Conservation (phyloP, 2,888 invertebrate genomes). For the Sclerodermus sp. region DNA sequence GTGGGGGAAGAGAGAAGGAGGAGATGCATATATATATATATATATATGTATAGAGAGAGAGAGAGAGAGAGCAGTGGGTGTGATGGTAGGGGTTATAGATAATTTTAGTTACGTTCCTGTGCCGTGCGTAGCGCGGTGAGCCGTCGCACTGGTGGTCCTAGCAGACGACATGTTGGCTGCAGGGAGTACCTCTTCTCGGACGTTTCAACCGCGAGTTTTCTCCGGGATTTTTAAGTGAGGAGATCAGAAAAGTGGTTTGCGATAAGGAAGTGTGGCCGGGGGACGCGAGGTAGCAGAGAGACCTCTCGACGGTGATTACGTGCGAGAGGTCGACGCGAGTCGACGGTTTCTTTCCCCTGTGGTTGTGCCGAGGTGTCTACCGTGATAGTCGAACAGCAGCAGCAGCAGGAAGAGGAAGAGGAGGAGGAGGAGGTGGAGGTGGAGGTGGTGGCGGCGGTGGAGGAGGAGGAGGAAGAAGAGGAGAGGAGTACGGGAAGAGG, state of each 20-base stretch:
- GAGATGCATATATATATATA: background rate
- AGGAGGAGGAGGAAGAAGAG: conserved; percentile 15
- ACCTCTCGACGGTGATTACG: conserved; percentile 22
- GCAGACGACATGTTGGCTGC: conserved; percentile 60
- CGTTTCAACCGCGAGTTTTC: conserved; percentile 48
- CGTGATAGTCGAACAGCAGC: conserved; percentile 20
- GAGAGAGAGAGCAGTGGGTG: too few species aligned
- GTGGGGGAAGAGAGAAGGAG: background rate
- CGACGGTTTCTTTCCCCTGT: conserved; percentile 19
- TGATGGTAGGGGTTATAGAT: too few species aligned
- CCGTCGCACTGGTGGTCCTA: conserved; percentile 44
- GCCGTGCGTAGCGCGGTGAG: conserved; percentile 29
- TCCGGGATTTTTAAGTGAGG: conserved; percentile 47
- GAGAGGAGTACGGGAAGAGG: conserved; percentile 9
- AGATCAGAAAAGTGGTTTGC: conserved; percentile 21
- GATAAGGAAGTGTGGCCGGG: conserved; percentile 18
- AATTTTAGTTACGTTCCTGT: too few species aligned
- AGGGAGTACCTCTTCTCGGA: conserved; percentile 54
- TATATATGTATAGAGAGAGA: too few species aligned
- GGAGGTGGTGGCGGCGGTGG: conserved; percentile 16
- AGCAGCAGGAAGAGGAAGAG: too few species aligned
- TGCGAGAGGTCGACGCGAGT: conserved; percentile 27
- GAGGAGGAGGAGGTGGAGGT: too few species aligned
- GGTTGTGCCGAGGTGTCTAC: conserved; percentile 22
- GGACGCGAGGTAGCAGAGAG: conserved; percentile 12